Evolutionary conservation across 2,797 vertebrate genomes (phyloP), one percentile per base, ranked within the genome.

Genomic region (Hyperoplus lanceolatus): DNA sequence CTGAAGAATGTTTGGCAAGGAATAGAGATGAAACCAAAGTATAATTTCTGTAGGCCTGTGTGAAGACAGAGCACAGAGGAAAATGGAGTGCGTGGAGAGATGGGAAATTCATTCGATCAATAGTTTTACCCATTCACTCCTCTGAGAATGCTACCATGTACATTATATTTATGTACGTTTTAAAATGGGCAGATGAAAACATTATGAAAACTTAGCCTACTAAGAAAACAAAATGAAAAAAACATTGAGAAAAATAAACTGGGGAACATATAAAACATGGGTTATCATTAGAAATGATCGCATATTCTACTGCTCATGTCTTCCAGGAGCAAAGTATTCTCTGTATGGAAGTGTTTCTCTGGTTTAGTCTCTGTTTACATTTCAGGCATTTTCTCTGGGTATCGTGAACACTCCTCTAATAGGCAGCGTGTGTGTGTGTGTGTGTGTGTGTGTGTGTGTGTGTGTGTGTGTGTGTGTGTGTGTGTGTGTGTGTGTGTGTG

Each of bases 341-440:
- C 38, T 72, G 75, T 39, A 42, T 55, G 62, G 41, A 55, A 10
- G 29, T 29, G 29, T 29, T 29, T 29, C 29, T 29, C 29, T 29
- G 29, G 29, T 29, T 29, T 12, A 13, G 45, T 65, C 21, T 12
- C 50, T 87, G 81, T 73, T 87, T 84, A 75, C 69, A 77, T 86
- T 73, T 80, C 65, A 75, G 29, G 75, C 68, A 75, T 80, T 65
- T 70, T 70, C 38, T 57, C 59, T 46, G 21, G 13, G 21, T 53
- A 60, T 49, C 12, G 2, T 0, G 57, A 69, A 43, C 49, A 74
- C 68, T 73, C 64, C 21, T 64, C 64, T 18, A 8, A 61, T 4
- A 66, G n/a, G 21, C 29, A 29, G 29, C 29, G 29, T 29, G 29
- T 29, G 9, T 6, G 4, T 8, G 18, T 64, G 55, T 59, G 54